A percentile compares a stretch with the other conserved stretches of the same genome.
phyloP scores from a whole-genome alignment of 2,113 vertebrate genomes.

The Epinephelus moara region DNA sequence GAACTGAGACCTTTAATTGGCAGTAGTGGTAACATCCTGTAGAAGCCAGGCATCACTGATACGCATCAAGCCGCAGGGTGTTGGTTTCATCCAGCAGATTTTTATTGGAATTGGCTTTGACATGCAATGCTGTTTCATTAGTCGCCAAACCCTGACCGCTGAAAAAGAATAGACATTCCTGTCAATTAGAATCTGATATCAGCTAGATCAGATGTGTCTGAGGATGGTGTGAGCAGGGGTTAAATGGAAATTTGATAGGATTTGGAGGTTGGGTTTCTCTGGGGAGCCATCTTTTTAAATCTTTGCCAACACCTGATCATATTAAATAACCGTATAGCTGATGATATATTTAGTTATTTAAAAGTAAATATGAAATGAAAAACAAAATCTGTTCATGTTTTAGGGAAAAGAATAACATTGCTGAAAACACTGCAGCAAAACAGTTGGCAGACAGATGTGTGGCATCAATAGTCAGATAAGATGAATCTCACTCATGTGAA shows the following conservation, averaged over 20 bases:
- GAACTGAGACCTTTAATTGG: slow-evolving; percentile 62
- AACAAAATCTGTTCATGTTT: not conserved
- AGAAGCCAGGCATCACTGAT: slow-evolving; percentile 28
- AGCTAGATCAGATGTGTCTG: slow-evolving; percentile 5
- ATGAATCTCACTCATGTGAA: too few species aligned
- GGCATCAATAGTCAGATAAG: not conserved
- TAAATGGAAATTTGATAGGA: slow-evolving; percentile 5
- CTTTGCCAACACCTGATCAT: not conserved
- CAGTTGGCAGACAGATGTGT: not conserved
- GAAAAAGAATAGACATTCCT: slow-evolving; percentile 13
- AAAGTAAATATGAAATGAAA: not conserved
- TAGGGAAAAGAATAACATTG: not conserved
- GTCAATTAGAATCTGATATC: slow-evolving; percentile 45
- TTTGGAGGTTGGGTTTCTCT: not conserved
- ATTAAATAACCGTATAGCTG: not conserved
- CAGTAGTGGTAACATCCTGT: slow-evolving; percentile 37
- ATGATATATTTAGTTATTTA: not conserved
- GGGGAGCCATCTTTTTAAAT: not conserved
- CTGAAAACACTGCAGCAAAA: too few species aligned
- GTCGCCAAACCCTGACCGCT: slow-evolving; percentile 17
- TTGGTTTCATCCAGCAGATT: slow-evolving; percentile 29
- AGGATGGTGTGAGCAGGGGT: not conserved
- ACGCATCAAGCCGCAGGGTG: slow-evolving; percentile 23
- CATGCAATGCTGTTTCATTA: slow-evolving; percentile 39
- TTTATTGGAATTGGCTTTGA: slow-evolving; percentile 29